These are phyloP conservation scores for Willowsia nigromaculata DNA, from an alignment of 2,888 invertebrate species.

Conservation along the genomic window DNA sequence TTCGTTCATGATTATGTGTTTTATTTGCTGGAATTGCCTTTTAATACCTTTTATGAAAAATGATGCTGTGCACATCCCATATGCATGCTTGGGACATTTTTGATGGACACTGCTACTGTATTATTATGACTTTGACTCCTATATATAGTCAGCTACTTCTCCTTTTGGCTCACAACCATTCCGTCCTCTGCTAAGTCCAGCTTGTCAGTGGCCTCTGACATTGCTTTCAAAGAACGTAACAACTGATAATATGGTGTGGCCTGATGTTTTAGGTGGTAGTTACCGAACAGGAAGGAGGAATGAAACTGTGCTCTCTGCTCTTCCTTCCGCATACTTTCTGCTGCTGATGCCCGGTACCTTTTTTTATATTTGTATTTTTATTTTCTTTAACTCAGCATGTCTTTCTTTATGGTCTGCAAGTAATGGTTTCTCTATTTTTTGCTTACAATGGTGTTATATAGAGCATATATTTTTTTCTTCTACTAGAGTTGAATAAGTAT, in stretches of 20 bases:
- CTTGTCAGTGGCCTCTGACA: not conserved
- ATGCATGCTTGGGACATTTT: not conserved
- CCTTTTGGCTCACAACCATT: not conserved
- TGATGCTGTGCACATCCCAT: not conserved
- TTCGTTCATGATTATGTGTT: too few species aligned
- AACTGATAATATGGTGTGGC: not conserved
- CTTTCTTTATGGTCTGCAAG: constrained; percentile 36
- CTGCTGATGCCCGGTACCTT: constrained; percentile 59
- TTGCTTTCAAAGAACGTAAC: not conserved
- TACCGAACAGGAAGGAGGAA: constrained; percentile 22
- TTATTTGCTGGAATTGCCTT: too few species aligned
- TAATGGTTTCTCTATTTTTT: constrained; percentile 47
- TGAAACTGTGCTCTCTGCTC: constrained; percentile 34
- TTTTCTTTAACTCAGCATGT: constrained; percentile 50
- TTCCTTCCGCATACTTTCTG: constrained; percentile 52
- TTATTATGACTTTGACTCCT: too few species aligned
- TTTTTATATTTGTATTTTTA: constrained; percentile 27
- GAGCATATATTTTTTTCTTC: constrained; percentile 33
- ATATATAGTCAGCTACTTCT: not conserved
- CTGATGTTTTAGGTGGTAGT: not conserved
- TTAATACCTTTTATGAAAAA: not conserved
- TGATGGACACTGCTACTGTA: not conserved
- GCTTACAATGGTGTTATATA: not conserved
- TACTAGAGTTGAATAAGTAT: not conserved
- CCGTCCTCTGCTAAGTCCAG: not conserved